A percentile compares a stretch with the other conserved stretches of the same genome.
Evolutionary conservation across 2,888 invertebrate genomes (phyloP).

Genomic region (Machimus rusticus): DNA sequence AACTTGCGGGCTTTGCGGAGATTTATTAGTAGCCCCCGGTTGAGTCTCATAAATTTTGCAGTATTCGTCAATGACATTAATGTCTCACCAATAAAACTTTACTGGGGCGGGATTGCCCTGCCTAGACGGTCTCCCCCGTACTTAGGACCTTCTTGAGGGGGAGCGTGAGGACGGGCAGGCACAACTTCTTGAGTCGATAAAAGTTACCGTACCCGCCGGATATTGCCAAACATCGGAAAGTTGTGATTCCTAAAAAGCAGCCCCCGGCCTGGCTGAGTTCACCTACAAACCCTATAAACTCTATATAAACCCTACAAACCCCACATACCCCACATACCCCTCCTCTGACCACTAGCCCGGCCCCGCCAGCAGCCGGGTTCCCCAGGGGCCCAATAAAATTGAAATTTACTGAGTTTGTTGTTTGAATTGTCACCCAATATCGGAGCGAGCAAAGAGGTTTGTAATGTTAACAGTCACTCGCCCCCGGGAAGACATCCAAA

Average conservation of each 20-base stretch:
- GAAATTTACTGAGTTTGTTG: constrained; percentile 46
- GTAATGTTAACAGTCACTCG: constrained; percentile 20
- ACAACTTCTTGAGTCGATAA: constrained; percentile 31
- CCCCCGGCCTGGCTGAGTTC: not conserved
- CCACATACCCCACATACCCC: not conserved
- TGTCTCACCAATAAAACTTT: constrained; percentile 12
- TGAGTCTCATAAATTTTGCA: constrained; percentile 3
- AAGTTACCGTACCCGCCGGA: constrained; percentile 13
- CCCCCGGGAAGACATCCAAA: constrained; percentile 21
- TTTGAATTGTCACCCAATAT: constrained; percentile 45
- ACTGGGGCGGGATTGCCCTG: not conserved
- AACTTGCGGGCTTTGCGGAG: not conserved
- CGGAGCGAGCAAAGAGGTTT: constrained; percentile 34
- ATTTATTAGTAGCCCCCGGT: not conserved
- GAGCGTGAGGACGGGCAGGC: not conserved
- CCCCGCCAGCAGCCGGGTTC: not conserved
- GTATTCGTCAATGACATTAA: constrained; percentile 24
- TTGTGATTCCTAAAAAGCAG: constrained; percentile 3
- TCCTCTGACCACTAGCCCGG: not conserved
- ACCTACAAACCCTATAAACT: not conserved
- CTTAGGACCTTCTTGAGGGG: not conserved
- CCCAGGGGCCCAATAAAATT: constrained; percentile 45
- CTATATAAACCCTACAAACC: not conserved
- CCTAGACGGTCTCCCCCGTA: not conserved
- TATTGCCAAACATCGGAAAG: constrained; percentile 30